A percentile compares a stretch with the other conserved stretches of the same genome.
Evolutionary conservation across 2,797 vertebrate genomes (phyloP).

Genomic region (Microcaecilia unicolor): DNA sequence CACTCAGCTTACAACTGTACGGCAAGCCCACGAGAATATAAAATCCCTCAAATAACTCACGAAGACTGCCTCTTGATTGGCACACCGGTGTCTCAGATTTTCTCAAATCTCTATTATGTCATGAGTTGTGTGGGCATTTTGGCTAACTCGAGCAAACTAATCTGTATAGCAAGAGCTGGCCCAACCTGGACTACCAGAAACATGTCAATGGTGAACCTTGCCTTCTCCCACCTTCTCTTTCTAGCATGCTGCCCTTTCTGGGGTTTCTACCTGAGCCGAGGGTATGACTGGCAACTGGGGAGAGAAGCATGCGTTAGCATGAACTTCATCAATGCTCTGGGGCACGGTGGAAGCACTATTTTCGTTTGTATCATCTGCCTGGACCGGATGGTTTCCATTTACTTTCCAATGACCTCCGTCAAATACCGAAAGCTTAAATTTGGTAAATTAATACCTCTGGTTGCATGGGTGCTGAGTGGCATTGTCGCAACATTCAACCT

Average conservation of each 20-base stretch:
- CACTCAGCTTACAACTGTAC: not conserved
- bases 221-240: conserved; percentile 1
- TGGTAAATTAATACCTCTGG: conserved; percentile 1
- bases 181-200: conserved; percentile 1
- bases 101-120: not conserved
- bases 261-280: not conserved
- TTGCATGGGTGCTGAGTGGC: not conserved
- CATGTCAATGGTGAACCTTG: conserved; percentile 1
- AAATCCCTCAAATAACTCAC: not conserved
- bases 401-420: not conserved
- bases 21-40: not conserved
- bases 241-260: not conserved
- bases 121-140: not conserved
- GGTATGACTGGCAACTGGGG: conserved; percentile 2
- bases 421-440: conserved; percentile 2
- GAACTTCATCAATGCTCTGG: not conserved
- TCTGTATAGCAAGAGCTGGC: not conserved
- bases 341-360: conserved; percentile 1
- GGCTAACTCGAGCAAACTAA: not conserved
- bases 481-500: not conserved
- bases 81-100: not conserved
- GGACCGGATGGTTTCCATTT: conserved; percentile 3
- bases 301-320: not conserved
- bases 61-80: not conserved
- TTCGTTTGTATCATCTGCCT: conserved; percentile 1